Evolutionary conservation across 2,113 vertebrate genomes (phyloP), one percentile per base, ranked within the genome.

Genomic region (Clarias macrocephalus): DNA sequence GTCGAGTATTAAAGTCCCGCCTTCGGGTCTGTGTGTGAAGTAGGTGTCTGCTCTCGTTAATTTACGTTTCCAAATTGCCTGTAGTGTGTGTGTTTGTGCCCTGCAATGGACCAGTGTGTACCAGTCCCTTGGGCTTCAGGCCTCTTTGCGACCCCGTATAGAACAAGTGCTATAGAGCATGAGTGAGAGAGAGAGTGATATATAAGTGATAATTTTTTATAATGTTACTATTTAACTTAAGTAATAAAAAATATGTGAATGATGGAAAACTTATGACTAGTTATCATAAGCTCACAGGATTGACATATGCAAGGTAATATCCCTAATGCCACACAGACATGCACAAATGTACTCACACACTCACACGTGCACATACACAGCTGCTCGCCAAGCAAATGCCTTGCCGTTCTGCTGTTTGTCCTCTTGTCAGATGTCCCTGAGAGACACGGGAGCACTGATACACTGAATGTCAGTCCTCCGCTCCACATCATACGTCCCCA

Each of bases 341-440:
- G 5, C 70, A 59, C 70, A 76, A n/a, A 73, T 37, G 59, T 54
- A 73, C n/a, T n/a, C 66, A 84, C 66, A 84, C 66, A 59, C 66
- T 16, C 18, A 77, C 59, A 65, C 59, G 21, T 8, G 10, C 3
- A 4, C 63, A 83, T 2, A 62, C 59, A 85, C 81, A 66, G 72
- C 72, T 76, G 70, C 23, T 62, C 10, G 54, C 54, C 25, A 65
- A 60, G 84, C 52, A 62, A 59, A 80, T 37, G 54, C 21, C 30
- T 28, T 18, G 48, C 52, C 62, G 10, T 63, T 48, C n/a, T 75
- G 57, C 16, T 82, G 56, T 75, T 82, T 87, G 66, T 82, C 68
- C 80, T 82, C 56, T 63, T 73, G 56, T 86, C 85, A 70, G 63
- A 80, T 59, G 62, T 18, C 65, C 52, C 85, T n/a, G 9, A 73